Base-by-base conservation (phyloP, 2,888 invertebrate species). In the Agriopis marginaria region DNA sequence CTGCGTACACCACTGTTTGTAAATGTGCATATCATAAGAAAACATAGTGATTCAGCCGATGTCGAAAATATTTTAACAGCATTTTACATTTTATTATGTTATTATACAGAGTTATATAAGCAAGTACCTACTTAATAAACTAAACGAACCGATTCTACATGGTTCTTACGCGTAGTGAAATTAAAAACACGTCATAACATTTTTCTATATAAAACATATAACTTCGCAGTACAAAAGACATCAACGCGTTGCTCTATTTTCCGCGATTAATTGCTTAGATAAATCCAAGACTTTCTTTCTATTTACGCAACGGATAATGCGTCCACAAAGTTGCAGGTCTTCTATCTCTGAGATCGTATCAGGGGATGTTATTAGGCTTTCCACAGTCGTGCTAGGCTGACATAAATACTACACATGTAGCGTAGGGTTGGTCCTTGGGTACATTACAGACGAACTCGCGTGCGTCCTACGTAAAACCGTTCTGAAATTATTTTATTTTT, bases 171-270 rank as follows among this genome's bases (percentile, higher is more conserved):
- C 2, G 42, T 61, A 50, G 11, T 6, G 17, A 17, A 47, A 50
- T 50, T 54, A 54, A 39, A 12, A 32, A 54, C 54, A 40, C n/a
- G 54, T 11, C 11, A 10, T 14, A 4, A 54, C 2, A 8, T 1
- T 51, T 50, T 62, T 51, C 23, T 51, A 54, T 50, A 17, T 32
- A 7, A 12, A 4, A 12, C n/a, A 11, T 14, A 17, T 10, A 14
- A 14, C 44, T 12, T 45, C 17, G 12, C n/a, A 49, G 59, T 50
- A 63, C 63, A 68, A 61, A 69, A 68, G 68, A 68, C 63, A 55
- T 68, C 55, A 64, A 69, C 68, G 68, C 64, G 61, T 32, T 50
- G 14, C 64, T 23, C 55, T 23, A 54, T 69, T 69, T 69, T 56
- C 64, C 50, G 32, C 50, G 60, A 68, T 61, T 50, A 68, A 68